A percentile compares a stretch with the other conserved stretches of the same genome.
Evolutionary conservation across 2,888 invertebrate species (phyloP).

Genomic region (Magallana nippona): DNA sequence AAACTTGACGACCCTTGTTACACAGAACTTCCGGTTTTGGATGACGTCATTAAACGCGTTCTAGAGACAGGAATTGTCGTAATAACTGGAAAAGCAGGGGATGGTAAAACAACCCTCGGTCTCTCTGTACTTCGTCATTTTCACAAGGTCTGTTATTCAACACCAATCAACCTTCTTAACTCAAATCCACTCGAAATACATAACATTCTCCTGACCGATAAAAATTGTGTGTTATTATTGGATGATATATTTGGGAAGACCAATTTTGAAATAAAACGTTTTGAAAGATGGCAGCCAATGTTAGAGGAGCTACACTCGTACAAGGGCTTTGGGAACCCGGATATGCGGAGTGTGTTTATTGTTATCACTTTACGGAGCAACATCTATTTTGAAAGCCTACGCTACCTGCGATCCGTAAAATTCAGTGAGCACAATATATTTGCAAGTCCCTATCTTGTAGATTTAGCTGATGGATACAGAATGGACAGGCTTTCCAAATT

Average conservation of each 20-base stretch:
- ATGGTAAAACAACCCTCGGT: slow-evolving; percentile 37
- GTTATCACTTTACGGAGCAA: slow-evolving; percentile 31
- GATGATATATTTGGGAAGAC: slow-evolving; percentile 38
- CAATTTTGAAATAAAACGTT: slow-evolving; percentile 23
- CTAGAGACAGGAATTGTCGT: not conserved
- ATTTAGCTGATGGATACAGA: slow-evolving; percentile 7
- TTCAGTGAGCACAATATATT: slow-evolving; percentile 36
- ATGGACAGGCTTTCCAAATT: slow-evolving; percentile 14
- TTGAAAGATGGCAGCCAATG: slow-evolving; percentile 26
- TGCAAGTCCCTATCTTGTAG: not conserved
- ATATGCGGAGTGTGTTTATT: not conserved
- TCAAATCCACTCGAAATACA: slow-evolving; percentile 1
- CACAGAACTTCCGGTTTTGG: slow-evolving; percentile 19
- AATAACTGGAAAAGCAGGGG: slow-evolving; percentile 15
- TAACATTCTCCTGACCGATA: not conserved
- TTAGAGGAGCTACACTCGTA: slow-evolving; percentile 9
- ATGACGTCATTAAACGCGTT: slow-evolving; percentile 16
- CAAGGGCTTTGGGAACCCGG: not conserved
- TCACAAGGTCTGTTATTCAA: not conserved
- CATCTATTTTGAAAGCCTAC: slow-evolving; percentile 22
- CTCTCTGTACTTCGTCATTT: slow-evolving; percentile 31
- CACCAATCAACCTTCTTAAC: not conserved
- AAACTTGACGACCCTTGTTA: not conserved
- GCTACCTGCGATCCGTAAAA: not conserved
- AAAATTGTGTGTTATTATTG: slow-evolving; percentile 29